Base-by-base conservation (phyloP, 2,888 invertebrate genomes). In the Penaeus monodon region DNA sequence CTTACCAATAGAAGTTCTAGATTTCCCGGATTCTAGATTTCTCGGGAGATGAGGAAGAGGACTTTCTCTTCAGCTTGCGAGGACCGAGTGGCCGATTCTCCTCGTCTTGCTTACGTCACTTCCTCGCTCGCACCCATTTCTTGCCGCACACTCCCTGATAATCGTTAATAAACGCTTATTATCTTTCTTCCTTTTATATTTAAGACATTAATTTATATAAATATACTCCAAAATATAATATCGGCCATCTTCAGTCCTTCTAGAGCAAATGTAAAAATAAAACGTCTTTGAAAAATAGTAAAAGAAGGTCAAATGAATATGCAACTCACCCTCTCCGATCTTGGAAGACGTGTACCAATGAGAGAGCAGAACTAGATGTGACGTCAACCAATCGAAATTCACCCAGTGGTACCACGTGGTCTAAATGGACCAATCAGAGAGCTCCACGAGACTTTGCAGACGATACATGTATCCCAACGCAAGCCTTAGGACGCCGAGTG, bases 371-470 rank as follows among this genome's bases (percentile, higher is more conserved):
- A 7, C 24, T 81, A 73, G 33, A 76, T 77, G 78, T 88, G 81
- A 86, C 84, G 89, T 77, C 27, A 33, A 27, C 89, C 86, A 89
- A 89, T 89, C 70, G 82, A n/a, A n/a, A 49, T 33, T 27, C 64
- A 33, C 27, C 33, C 79, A 81, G 76, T 78, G 73, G 83, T 89
- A 87, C 89, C 89, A 89, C 89, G 86, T 89, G 89, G 84, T 86
- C 57, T 82, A 84, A 66, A 57, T 24, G n/a, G 66, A 66, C 89
- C 89, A 89, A 89, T 89, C n/a, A 65, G 17, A 82, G 64, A 82
- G 49, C 49, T 81, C 73, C 89, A 89, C 89, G 89, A 89, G 81
- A 83, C 86, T 66, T 73, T 74, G 84, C 86, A 84, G 81, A 84
- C 84, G 77, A 76, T 86, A 85, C 76, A 76, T 85, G 57, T 88